Conservation (phyloP, 1,140 invertebrate species). For the Drosophila yakuba region DNA sequence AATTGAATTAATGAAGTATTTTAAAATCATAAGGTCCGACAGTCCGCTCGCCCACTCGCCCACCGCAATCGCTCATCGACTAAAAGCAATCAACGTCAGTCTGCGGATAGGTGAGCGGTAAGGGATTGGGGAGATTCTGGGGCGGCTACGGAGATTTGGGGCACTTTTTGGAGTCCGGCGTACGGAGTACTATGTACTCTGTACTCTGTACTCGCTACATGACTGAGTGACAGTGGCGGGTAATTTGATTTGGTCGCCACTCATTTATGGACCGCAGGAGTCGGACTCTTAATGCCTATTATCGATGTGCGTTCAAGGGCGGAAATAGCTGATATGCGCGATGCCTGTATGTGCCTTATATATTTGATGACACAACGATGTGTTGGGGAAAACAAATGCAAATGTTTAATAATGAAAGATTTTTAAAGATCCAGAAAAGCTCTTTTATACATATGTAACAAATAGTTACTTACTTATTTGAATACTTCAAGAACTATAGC, state of each 20-base stretch:
- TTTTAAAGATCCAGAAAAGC: too few species aligned
- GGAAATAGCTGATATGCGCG: too few species aligned
- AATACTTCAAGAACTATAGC: too few species aligned
- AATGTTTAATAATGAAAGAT: too few species aligned
- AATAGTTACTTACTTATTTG: not conserved
- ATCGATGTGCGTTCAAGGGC: not conserved
- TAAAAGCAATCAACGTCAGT: constrained; percentile 54
- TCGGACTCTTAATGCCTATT: constrained; percentile 30
- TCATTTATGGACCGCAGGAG: constrained; percentile 39
- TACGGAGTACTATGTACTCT: not conserved
- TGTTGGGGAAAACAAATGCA: too few species aligned
- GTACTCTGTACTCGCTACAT: not conserved
- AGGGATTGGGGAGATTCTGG: too few species aligned
- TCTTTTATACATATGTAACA: too few species aligned
- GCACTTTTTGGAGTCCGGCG: not conserved
- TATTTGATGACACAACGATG: too few species aligned
- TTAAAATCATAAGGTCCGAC: constrained; percentile 52
- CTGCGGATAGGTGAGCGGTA: constrained; percentile 13
- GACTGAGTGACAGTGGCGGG: constrained; percentile 41
- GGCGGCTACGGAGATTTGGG: not conserved
- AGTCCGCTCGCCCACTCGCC: not conserved
- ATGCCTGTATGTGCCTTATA: too few species aligned
- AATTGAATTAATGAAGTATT: constrained; percentile 79
- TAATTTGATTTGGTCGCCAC: constrained; percentile 50
- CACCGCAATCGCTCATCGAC: constrained; percentile 30